Percentiles rank a stretch among this genome's conserved stretches.
phyloP scores from a whole-genome alignment of 2,797 vertebrate genomes.

The Diglossa cyanea region DNA sequence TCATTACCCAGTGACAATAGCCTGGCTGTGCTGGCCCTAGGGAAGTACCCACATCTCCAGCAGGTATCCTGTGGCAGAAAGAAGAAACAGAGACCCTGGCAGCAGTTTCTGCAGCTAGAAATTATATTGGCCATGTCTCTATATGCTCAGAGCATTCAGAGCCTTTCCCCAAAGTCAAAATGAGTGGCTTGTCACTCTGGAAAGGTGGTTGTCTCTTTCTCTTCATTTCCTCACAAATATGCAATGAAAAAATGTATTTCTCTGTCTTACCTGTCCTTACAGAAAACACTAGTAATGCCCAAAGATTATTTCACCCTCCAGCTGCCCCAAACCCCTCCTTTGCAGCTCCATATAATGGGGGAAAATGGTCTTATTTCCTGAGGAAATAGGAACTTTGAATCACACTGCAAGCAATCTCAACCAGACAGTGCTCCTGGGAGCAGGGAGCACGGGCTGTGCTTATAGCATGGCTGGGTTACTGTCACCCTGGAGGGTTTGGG shows the following conservation, averaged over 20 bases:
- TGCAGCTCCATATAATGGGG: fast-evolving
- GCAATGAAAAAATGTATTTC: neutral
- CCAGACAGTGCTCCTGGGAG: neutral
- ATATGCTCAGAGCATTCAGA: neutral
- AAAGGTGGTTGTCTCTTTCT: neutral
- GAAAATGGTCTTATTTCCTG: neutral
- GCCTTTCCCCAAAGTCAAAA: neutral
- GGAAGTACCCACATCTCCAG: neutral
- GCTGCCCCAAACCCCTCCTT: neutral
- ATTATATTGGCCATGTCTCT: neutral
- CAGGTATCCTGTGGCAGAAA: neutral
- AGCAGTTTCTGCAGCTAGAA: neutral
- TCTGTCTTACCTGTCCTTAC: neutral
- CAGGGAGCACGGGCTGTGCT: neutral
- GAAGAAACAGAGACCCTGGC: neutral
- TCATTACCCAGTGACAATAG: neutral
- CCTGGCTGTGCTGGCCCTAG: neutral
- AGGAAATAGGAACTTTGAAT: neutral
- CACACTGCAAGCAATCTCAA: neutral
- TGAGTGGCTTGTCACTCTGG: neutral
- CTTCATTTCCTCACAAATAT: neutral
- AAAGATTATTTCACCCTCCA: neutral
- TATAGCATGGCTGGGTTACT: neutral
- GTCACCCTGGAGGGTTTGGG: neutral
- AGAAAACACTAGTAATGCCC: neutral